Percentiles rank a stretch among this genome's conserved stretches.
phyloP scores from a whole-genome alignment of 2,888 invertebrate genomes.

The Limnephilus lunatus region DNA sequence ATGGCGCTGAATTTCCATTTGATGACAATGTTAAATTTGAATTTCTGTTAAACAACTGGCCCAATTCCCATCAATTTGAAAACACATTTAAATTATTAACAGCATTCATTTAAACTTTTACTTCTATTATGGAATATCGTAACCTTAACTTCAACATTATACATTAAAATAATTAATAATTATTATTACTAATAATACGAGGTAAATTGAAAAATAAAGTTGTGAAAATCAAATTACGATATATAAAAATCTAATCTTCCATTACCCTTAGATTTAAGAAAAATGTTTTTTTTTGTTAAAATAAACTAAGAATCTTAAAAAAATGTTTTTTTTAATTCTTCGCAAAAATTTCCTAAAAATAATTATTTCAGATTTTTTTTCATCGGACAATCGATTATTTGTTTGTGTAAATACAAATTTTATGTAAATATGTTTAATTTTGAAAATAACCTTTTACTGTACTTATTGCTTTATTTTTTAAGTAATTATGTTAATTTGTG shows the following conservation, averaged over 20 bases:
- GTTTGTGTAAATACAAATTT: background rate
- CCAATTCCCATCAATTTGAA: background rate
- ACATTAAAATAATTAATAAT: background rate
- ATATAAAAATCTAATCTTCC: constrained; percentile 35
- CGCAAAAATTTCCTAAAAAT: background rate
- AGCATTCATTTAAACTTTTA: background rate
- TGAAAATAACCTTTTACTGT: background rate
- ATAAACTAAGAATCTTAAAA: background rate
- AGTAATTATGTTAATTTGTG: background rate
- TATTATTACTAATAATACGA: background rate
- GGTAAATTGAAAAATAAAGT: constrained; percentile 20
- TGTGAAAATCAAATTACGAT: constrained; percentile 36
- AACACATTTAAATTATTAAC: background rate
- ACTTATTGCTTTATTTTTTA: background rate
- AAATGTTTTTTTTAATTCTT: background rate
- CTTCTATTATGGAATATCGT: background rate
- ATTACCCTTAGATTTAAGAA: constrained; percentile 23
- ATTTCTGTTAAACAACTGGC: too few relatives aligned
- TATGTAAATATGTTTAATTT: background rate
- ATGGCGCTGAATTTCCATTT: too few relatives aligned
- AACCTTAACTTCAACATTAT: background rate
- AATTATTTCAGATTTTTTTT: background rate
- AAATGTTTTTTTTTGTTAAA: constrained; percentile 10
- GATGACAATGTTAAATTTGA: too few relatives aligned
- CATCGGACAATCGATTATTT: background rate